Base-by-base conservation (phyloP, 2,113 vertebrate genomes). In the Albula glossodonta region DNA sequence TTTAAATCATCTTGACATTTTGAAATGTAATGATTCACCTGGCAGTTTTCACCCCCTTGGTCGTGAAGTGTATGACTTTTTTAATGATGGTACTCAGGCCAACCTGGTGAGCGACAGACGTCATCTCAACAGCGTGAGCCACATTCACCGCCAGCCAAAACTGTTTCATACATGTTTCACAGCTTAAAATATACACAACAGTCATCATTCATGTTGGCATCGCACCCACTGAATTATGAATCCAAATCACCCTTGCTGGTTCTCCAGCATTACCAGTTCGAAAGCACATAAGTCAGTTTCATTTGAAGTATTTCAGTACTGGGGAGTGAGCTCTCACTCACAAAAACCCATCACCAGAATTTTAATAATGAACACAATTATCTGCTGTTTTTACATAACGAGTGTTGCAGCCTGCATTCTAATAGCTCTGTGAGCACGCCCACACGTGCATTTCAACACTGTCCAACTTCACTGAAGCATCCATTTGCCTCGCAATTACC, bases 341-440 rank as follows among this genome's bases (percentile, higher is more conserved):
- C 81, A 86, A 82, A 84, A 87, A 87, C 87, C 83, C 86, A 88
- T 88, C 70, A 87, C 41, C 41, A 81, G 81, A 84, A 91, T 89
- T 89, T 87, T 85, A 83, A 86, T 87, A 93, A 94, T 93, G 93
- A 91, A 89, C 88, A 90, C 92, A 94, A 94, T 96, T 94, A 94
- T 92, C 88, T 91, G 89, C 91, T 95, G 96, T 95, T 93, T 94
- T 90, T 93, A 89, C 87, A 89, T 88, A 87, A 91, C 77, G 90
- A 93, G 91, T 88, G 86, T 80, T 84, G 81, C 80, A 91, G 90
- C 90, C 88, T 87, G 91, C 89, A 88, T 88, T 86, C 86, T 91
- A 84, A 86, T 85, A 88, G 90, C 88, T 89, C 70, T 80, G 89
- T 89, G 94, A 93, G 90, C 89, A 92, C 92, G 84, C 93, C 90